Base-by-base conservation (phyloP, 2,113 vertebrate species). In the Canis aureus region DNA sequence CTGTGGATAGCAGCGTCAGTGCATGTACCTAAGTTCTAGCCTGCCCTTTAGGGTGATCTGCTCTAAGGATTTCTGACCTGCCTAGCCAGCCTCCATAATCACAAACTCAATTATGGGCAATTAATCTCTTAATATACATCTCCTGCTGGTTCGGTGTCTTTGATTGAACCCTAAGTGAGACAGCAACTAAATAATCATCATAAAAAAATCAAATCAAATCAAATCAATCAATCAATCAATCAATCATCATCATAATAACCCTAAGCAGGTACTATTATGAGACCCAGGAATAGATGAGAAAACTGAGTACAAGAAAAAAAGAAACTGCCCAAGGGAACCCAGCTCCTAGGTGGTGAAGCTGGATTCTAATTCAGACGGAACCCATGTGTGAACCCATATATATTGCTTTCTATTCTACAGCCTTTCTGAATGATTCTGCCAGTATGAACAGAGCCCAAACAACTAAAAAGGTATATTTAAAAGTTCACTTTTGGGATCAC, bases 141-240 rank as follows among this genome's bases (percentile, higher is more conserved):
- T 78, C 62, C 35, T 51, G 38, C 23, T 76, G n/a, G 13, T 91
- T 69, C 53, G 92, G 11, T 76, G 95, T 82, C 60, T 93, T 55
- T 78, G 9, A 17, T 29, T 78, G 38, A 89, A 59, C n/a, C 8
- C 53, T 86, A 64, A 89, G 22, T 76, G 59, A 67, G 60, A 86
- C 1, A n/a, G 43, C 60, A 81, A 93, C n/a, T 64, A 93, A 67
- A 53, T 80, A 89, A 93, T 93, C 53, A 93, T 93, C 53, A 76
- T 38, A 55, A 82, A 43, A 43, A 43, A 43, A 43, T 38, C 4
- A 38, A 38, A 38, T 38, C 4, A 38, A 38, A 38, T 38, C 1
- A 38, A 38, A 38, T 38, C 35, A 38, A 38, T 38, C 35, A 38
- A 38, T 38, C 35, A 35, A 35, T 35, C 38, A 38, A 38, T 38